A percentile compares a stretch with the other conserved stretches of the same genome.
Evolutionary conservation across 2,888 invertebrate species (phyloP).

Genomic region (Leucoma salicis): DNA sequence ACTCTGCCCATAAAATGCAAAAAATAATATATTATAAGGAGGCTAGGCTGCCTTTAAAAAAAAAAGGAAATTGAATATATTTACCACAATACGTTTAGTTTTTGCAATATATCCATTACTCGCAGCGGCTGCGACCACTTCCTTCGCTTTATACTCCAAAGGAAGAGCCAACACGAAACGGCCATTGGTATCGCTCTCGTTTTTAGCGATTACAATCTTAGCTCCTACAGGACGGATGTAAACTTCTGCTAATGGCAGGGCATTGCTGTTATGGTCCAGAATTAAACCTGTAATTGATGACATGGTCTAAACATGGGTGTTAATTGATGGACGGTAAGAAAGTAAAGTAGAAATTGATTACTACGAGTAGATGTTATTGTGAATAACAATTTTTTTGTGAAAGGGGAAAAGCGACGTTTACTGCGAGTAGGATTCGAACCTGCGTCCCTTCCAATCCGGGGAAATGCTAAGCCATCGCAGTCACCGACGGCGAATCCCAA

Average conservation of each 20-base stretch:
- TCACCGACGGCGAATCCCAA: no score
- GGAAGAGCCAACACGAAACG: constrained; percentile 74
- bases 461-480: no score
- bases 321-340: no score
- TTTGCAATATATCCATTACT: constrained; percentile 83
- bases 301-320: no score
- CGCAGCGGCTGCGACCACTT: constrained; percentile 78
- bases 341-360: no score
- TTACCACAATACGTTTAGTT: constrained; percentile 74
- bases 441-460: no score
- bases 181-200: constrained; percentile 64
- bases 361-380: no score
- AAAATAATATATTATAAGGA: background rate
- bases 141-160: constrained; percentile 59
- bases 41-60: background rate
- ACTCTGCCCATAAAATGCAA: no score
- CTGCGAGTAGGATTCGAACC: no score
- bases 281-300: constrained; percentile 83
- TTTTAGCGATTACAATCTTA: constrained; percentile 46
- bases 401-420: no score
- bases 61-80: constrained; percentile 6
- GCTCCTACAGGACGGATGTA: constrained; percentile 62
- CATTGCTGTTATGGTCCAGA: constrained; percentile 82
- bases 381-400: no score
- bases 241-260: constrained; percentile 77